Conservation (phyloP, 2,888 invertebrate species). For the Sesamia inferens region DNA sequence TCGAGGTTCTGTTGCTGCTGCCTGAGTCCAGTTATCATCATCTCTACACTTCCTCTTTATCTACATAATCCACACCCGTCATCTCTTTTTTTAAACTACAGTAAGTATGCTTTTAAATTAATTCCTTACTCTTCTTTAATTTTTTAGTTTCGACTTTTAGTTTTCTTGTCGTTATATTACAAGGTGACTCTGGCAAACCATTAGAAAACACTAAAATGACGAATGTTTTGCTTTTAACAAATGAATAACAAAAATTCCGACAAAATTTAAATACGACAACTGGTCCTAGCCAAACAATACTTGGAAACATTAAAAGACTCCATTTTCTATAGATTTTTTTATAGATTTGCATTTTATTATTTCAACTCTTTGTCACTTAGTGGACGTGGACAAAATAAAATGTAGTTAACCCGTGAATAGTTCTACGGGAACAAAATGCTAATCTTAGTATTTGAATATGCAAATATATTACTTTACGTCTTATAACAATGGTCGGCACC, state of each 20-base stretch:
- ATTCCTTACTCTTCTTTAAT: no score
- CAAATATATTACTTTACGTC: constrained; percentile 81
- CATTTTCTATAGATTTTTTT: constrained; percentile 75
- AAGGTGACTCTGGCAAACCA: background rate
- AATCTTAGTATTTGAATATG: constrained; percentile 84
- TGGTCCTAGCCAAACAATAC: constrained; percentile 43
- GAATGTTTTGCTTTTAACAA: constrained; percentile 7
- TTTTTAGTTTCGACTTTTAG: no score
- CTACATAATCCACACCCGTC: no score
- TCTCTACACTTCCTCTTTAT: no score
- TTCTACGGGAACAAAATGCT: constrained; percentile 80
- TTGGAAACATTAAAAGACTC: constrained; percentile 67
- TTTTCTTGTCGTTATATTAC: no score
- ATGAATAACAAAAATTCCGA: background rate
- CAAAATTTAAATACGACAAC: constrained; percentile 41
- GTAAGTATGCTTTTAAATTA: no score
- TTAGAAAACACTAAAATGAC: constrained; percentile 7
- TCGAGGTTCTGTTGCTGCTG: no score
- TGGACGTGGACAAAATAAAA: constrained; percentile 75
- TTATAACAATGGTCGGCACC: constrained; percentile 77
- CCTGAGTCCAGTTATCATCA: no score
- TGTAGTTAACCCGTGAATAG: constrained; percentile 75
- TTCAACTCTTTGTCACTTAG: constrained; percentile 77
- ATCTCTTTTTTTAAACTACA: no score
- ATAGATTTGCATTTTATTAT: constrained; percentile 83